Percentiles rank a stretch among this genome's conserved stretches.
Evolutionary conservation across 2,113 vertebrate genomes (phyloP).

Genomic region (Felis catus): DNA sequence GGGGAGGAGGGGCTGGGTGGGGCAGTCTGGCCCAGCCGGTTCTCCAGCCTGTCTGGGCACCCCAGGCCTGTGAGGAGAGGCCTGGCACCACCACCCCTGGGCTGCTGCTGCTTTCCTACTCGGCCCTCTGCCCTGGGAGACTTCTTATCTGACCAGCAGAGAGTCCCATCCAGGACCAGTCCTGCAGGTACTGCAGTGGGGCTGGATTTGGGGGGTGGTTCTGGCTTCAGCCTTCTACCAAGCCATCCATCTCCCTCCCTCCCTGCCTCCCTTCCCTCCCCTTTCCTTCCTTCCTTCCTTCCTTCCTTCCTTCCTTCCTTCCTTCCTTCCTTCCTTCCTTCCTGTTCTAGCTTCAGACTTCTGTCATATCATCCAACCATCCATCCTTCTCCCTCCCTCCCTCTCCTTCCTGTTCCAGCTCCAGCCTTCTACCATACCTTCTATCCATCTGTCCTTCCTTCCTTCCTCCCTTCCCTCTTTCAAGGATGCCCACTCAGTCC

Average conservation of each 20-base stretch:
- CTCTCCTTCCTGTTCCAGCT: too few species aligned
- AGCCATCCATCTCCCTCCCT: background rate
- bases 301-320: too few species aligned
- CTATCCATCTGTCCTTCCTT: background rate
- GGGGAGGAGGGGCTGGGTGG: background rate
- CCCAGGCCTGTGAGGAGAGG: background rate
- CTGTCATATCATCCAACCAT: too few species aligned
- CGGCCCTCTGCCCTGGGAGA: background rate
- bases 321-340: too few species aligned
- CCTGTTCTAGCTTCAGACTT: too few species aligned
- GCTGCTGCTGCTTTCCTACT: background rate
- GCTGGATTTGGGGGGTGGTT: background rate
- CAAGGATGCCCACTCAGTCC: background rate
- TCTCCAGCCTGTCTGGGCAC: slow-evolving; percentile 44
- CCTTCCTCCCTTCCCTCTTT: background rate
- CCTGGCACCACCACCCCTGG: background rate
- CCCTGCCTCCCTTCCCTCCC: background rate
- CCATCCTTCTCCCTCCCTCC: too few species aligned
- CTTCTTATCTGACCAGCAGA: background rate
- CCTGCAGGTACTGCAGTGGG: background rate
- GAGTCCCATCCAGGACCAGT: background rate
- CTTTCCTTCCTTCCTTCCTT: too few species aligned
- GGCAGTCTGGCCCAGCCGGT: background rate
- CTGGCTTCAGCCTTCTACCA: background rate
- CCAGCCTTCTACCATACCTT: background rate